Percentiles rank a stretch among this genome's conserved stretches.
These are phyloP conservation scores for Ellobium chinense DNA, from an alignment of 2,888 invertebrate species.

Conservation along the genomic window DNA sequence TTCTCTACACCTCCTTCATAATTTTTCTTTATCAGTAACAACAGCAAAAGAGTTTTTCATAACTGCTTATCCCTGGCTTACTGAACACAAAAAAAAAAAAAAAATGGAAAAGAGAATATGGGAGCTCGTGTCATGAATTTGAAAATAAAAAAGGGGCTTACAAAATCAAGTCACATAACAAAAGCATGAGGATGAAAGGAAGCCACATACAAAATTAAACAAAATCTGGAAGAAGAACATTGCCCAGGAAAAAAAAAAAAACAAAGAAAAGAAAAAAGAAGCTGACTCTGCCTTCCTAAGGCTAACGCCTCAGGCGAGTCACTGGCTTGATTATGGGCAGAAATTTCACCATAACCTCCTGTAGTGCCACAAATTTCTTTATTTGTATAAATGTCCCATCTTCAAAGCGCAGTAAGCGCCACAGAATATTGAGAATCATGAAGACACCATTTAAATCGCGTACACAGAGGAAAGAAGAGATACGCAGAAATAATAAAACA, in stretches of 20 bases:
- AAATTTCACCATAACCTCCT: no score
- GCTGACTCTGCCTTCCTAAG: no score
- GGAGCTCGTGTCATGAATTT: not conserved
- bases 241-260: not conserved
- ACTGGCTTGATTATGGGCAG: no score
- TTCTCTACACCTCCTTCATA: not conserved
- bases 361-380: no score
- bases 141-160: not conserved
- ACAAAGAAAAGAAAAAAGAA: not conserved
- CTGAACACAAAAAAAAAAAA: not conserved
- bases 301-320: no score
- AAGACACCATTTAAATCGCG: constrained; percentile 22
- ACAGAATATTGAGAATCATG: constrained; percentile 27
- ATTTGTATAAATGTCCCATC: no score
- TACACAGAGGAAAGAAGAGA: no score
- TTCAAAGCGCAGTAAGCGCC: constrained; percentile 25
- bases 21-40: not conserved
- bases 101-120: not conserved
- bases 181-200: not conserved
- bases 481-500: no score
- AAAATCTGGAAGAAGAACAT: not conserved
- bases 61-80: constrained; percentile 1
- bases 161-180: constrained; percentile 12
- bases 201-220: not conserved
- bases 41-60: constrained; percentile 43